phyloP scores from a whole-genome alignment of 2,888 invertebrate species.

The Eurytoma adleriae region DNA sequence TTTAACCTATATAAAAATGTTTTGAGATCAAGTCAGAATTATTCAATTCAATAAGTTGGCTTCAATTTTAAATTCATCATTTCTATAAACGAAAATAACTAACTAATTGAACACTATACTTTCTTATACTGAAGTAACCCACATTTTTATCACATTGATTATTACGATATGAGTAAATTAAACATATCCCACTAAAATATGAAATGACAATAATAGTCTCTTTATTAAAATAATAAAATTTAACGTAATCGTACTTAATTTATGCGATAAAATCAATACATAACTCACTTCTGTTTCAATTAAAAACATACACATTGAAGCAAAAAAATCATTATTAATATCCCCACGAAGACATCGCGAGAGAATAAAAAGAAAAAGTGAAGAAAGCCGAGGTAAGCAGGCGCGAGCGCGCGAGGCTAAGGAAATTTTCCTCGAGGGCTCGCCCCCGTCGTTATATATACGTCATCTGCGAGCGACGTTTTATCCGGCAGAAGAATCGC shows the following conservation, averaged over 20 bases:
- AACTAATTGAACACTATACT: too few relatives aligned
- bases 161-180: too few relatives aligned
- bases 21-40: not conserved
- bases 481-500: constrained; percentile 51
- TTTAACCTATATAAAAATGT: not conserved
- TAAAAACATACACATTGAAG: too few relatives aligned
- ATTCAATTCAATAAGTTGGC: not conserved
- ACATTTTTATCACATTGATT: too few relatives aligned
- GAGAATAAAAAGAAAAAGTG: too few relatives aligned
- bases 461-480: constrained; percentile 54
- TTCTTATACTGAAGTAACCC: too few relatives aligned
- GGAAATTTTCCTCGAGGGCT: constrained; percentile 39
- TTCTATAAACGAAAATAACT: not conserved
- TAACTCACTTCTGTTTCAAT: too few relatives aligned
- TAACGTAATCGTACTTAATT: too few relatives aligned
- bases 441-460: constrained; percentile 45
- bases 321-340: constrained; percentile 7
- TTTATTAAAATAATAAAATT: not conserved
- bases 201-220: not conserved
- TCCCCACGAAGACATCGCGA: not conserved
- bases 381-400: not conserved
- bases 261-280: too few relatives aligned
- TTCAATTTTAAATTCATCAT: not conserved
- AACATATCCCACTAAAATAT: not conserved
- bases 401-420: not conserved